Conservation (phyloP, 2,888 invertebrate genomes). For the Lithophane leautieri region DNA sequence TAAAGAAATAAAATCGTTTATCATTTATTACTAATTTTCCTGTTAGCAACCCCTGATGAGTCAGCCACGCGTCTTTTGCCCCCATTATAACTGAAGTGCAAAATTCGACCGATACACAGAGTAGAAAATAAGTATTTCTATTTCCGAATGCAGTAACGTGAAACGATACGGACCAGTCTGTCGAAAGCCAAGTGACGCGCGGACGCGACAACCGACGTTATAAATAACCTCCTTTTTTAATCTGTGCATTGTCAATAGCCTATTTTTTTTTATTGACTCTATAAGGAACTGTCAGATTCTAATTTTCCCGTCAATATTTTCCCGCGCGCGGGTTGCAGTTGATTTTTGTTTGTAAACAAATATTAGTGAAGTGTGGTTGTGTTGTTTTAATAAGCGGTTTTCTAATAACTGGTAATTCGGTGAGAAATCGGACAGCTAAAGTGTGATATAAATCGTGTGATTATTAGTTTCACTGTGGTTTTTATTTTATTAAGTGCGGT, state of each 20-base stretch:
- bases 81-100: constrained; percentile 60
- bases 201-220: constrained; percentile 70
- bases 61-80: constrained; percentile 52
- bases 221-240: constrained; percentile 56
- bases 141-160: constrained; percentile 78
- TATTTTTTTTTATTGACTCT: constrained; percentile 44
- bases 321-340: constrained; percentile 45
- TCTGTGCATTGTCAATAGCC: constrained; percentile 52
- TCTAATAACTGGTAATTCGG: constrained; percentile 54
- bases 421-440: constrained; percentile 47
- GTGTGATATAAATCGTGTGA: constrained; percentile 24
- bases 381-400: constrained; percentile 30
- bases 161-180: constrained; percentile 73
- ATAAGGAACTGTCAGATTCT: constrained; percentile 53
- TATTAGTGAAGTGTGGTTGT: constrained; percentile 19
- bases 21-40: constrained; percentile 18
- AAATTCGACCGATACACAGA: constrained; percentile 72
- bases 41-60: constrained; percentile 61
- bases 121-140: constrained; percentile 79
- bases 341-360: constrained; percentile 54
- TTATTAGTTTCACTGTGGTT: constrained; percentile 2
- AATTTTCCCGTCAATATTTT: constrained; percentile 51
- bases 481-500: constrained; percentile 7
- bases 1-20: neutral
- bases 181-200: constrained; percentile 71